Conservation (phyloP, 2,113 vertebrate genomes). For the Hemibagrus wyckioides region DNA sequence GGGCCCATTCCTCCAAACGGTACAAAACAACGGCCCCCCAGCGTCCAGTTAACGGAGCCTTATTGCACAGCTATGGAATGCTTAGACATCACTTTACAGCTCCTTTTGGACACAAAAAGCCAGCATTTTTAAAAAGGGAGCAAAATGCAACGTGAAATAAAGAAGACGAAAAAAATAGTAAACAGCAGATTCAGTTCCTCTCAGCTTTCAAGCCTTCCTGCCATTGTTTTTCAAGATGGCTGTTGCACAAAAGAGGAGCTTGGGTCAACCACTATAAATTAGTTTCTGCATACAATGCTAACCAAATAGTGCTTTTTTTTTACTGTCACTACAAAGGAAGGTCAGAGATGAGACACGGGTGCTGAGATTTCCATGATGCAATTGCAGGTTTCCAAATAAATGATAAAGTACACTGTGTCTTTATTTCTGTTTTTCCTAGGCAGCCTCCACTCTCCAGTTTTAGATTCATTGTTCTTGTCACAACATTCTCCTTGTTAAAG, state of each 20-base stretch:
- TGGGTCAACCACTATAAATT: conserved; percentile 93
- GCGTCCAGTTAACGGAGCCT: conserved; percentile 77
- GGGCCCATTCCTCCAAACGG: conserved; percentile 63
- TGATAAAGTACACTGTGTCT: background rate
- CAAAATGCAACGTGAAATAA: conserved; percentile 84
- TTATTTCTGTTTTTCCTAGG: conserved; percentile 53
- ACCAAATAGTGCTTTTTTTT: conserved; percentile 79
- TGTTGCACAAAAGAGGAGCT: conserved; percentile 86
- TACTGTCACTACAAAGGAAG: conserved; percentile 81
- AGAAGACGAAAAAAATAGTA: conserved; percentile 73
- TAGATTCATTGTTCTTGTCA: conserved; percentile 71
- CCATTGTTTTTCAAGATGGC: conserved; percentile 89
- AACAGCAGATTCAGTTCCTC: conserved; percentile 85
- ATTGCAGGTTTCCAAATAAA: conserved; percentile 59
- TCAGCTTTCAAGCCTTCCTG: conserved; percentile 91
- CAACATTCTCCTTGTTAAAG: conserved; percentile 60
- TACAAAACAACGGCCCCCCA: conserved; percentile 82
- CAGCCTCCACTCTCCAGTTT: conserved; percentile 59
- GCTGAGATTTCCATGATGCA: conserved; percentile 66
- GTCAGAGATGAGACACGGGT: conserved; percentile 59
- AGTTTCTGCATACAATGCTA: conserved; percentile 84
- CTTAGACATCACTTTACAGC: conserved; percentile 75
- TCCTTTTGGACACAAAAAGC: conserved; percentile 77
- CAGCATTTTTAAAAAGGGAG: conserved; percentile 78
- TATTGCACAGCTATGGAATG: conserved; percentile 78